These are phyloP conservation scores for Drosophila rhopaloa DNA, from an alignment of 1,140 invertebrate species.

Conservation along the genomic window DNA sequence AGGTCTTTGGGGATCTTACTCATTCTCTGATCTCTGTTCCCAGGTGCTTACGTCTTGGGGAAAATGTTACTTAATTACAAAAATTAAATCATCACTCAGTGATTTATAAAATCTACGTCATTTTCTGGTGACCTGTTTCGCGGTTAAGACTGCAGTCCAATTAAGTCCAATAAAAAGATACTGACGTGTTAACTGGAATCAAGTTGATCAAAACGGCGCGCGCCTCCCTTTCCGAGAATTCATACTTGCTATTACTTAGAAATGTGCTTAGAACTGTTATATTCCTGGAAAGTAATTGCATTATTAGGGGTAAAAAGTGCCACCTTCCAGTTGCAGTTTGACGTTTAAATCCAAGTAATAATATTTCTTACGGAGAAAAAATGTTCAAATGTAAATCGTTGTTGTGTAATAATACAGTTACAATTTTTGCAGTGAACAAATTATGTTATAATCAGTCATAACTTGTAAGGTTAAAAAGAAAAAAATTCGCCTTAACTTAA, in stretches of 20 bases:
- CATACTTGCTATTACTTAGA: background rate
- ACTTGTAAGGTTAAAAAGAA: too few relatives aligned
- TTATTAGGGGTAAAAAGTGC: background rate
- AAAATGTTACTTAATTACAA: conserved; percentile 56
- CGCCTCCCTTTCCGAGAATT: conserved; percentile 29
- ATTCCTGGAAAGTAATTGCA: conserved; percentile 24
- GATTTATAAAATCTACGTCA: conserved; percentile 11
- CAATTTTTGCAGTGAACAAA: background rate
- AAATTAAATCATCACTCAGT: conserved; percentile 23
- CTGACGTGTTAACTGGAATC: conserved; percentile 30
- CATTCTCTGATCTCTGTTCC: conserved; percentile 17
- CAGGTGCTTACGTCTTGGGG: conserved; percentile 56
- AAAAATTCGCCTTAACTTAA: too few relatives aligned
- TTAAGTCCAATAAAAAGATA: conserved; percentile 4
- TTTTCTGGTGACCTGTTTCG: conserved; percentile 39
- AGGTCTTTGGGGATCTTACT: conserved; percentile 17
- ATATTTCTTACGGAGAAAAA: conserved; percentile 1
- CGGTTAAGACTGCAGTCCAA: background rate
- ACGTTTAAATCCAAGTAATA: background rate
- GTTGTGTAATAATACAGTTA: background rate
- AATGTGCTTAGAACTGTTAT: background rate
- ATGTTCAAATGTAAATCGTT: background rate
- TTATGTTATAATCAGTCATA: too few relatives aligned
- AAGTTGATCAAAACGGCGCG: conserved; percentile 11
- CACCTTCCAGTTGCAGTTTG: background rate